These are phyloP conservation scores for Aromia moschata DNA, from an alignment of 2,888 invertebrate genomes.

Conservation along the genomic window DNA sequence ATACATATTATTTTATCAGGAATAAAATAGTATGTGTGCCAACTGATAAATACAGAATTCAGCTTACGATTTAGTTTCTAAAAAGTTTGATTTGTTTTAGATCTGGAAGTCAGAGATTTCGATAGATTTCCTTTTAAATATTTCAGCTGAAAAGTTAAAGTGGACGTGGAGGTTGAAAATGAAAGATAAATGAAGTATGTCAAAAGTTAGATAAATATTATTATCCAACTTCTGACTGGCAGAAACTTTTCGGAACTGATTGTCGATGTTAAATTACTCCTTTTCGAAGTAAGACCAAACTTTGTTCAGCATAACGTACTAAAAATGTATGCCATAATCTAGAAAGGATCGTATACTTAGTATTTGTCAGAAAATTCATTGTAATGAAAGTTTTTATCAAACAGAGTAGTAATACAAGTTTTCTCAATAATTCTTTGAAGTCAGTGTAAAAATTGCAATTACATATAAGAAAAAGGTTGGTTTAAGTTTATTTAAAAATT, in stretches of 20 bases:
- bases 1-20: too few relatives aligned
- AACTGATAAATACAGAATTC: neutral
- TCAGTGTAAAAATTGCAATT: too few relatives aligned
- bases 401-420: too few relatives aligned
- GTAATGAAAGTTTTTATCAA: too few relatives aligned
- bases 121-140: slow-evolving; percentile 1
- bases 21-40: neutral
- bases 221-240: slow-evolving; percentile 26
- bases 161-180: slow-evolving; percentile 24
- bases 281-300: neutral
- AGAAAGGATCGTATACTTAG: too few relatives aligned
- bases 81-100: neutral
- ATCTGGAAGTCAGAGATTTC: neutral
- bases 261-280: slow-evolving; percentile 15
- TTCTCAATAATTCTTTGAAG: too few relatives aligned
- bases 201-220: slow-evolving; percentile 34
- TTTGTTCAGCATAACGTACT: neutral
- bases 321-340: neutral
- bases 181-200: slow-evolving; percentile 38
- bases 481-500: too few relatives aligned
- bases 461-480: too few relatives aligned
- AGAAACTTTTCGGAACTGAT: slow-evolving; percentile 17
- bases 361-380: too few relatives aligned
- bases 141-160: slow-evolving; percentile 23
- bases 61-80: neutral